phyloP scores from a whole-genome alignment of 2,888 invertebrate species.

The Aphidoletes aphidimyza region DNA sequence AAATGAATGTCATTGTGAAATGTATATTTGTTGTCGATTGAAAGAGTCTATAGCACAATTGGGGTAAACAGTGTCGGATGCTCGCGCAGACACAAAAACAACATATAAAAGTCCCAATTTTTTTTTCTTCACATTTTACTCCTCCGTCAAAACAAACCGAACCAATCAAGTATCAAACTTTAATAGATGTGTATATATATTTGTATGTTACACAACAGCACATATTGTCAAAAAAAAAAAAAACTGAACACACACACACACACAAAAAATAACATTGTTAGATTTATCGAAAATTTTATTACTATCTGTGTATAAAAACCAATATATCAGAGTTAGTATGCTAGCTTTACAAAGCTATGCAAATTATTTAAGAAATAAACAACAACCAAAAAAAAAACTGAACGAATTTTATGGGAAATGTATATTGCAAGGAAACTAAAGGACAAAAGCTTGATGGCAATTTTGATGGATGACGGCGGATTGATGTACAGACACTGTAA shows the following conservation, averaged over 20 bases:
- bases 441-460: not conserved
- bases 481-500: not conserved
- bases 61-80: too few relatives aligned
- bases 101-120: not conserved
- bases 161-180: not conserved
- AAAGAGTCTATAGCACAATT: too few relatives aligned
- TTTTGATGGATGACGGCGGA: not conserved
- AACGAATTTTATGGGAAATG: not conserved
- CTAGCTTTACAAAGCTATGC: not conserved
- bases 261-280: not conserved
- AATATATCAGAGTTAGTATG: slow-evolving; percentile 19
- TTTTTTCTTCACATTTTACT: not conserved
- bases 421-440: not conserved
- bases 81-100: not conserved
- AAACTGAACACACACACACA: too few relatives aligned
- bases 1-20: too few relatives aligned
- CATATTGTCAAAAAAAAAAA: slow-evolving; percentile 19
- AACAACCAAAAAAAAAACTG: not conserved
- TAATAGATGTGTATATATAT: slow-evolving; percentile 10
- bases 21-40: too few relatives aligned
- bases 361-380: not conserved
- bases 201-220: not conserved
- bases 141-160: not conserved
- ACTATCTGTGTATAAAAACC: slow-evolving; percentile 41
- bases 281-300: slow-evolving; percentile 37